A percentile compares a stretch with the other conserved stretches of the same genome.
phyloP scores from a whole-genome alignment of 2,113 vertebrate species.

The Trematomus loennbergii region DNA sequence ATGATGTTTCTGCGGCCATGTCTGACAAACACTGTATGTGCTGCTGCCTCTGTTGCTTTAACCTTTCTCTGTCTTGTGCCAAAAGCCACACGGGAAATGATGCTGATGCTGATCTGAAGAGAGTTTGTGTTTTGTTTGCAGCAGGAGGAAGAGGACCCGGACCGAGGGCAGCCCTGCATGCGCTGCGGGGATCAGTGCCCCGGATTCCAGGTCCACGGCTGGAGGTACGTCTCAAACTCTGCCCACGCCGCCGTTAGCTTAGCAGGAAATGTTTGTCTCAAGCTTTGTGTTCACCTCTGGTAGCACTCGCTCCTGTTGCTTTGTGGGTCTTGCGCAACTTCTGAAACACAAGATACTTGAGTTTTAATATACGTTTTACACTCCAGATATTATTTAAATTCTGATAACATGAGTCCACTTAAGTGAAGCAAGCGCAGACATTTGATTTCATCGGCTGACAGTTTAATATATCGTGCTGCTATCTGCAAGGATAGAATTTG shows the following conservation, averaged over 20 bases:
- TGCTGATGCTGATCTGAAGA: constrained; percentile 11
- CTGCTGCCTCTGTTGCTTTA: background rate
- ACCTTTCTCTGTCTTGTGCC: background rate
- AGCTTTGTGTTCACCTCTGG: constrained; percentile 1
- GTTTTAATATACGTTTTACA: background rate
- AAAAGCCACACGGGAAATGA: background rate
- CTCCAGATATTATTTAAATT: background rate
- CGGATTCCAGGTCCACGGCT: constrained; percentile 90
- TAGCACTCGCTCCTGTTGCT: constrained; percentile 3
- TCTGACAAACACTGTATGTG: constrained; percentile 9
- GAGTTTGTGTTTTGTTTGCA: constrained; percentile 65
- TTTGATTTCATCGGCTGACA: background rate
- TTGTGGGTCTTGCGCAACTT: constrained; percentile 6
- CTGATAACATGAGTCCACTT: background rate
- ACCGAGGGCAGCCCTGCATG: constrained; percentile 91
- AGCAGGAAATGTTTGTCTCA: constrained; percentile 67
- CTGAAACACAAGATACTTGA: background rate
- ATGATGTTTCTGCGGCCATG: constrained; percentile 25
- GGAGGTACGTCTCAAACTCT: constrained; percentile 84
- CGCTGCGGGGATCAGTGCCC: constrained; percentile 91
- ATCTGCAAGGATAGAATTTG: background rate
- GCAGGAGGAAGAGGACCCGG: constrained; percentile 87
- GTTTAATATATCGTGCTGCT: background rate
- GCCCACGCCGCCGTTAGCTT: background rate
- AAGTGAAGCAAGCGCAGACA: background rate